Conservation (phyloP, 2,888 invertebrate genomes). For the Coelogynopora nodosa region DNA sequence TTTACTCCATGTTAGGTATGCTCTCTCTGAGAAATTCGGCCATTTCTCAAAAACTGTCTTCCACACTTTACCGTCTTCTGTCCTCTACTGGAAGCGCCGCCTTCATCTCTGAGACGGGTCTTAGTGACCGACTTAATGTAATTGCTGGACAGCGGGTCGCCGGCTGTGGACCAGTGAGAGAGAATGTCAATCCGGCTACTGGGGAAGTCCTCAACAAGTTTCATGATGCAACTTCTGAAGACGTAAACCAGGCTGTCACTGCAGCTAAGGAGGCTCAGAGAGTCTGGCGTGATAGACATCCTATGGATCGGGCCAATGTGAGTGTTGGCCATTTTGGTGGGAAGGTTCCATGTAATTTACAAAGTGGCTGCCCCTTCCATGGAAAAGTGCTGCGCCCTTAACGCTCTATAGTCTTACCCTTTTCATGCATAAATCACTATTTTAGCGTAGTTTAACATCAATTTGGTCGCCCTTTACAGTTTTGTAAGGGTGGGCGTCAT, state of each 20-base stretch:
- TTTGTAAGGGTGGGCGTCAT: too few relatives aligned
- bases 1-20: not conserved
- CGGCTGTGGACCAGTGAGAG: not conserved
- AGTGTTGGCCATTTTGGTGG: too few relatives aligned
- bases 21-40: not conserved
- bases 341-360: too few relatives aligned
- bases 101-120: not conserved
- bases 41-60: not conserved
- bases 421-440: too few relatives aligned
- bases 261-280: constrained; percentile 3
- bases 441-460: too few relatives aligned
- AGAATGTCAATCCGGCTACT: constrained; percentile 41
- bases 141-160: constrained; percentile 29
- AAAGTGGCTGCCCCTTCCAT: too few relatives aligned
- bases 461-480: too few relatives aligned
- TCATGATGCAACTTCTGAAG: not conserved
- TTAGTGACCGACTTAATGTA: not conserved
- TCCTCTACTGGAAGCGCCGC: not conserved
- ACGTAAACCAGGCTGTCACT: constrained; percentile 19
- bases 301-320: constrained; percentile 4
- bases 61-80: not conserved
- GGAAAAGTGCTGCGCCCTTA: too few relatives aligned
- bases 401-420: too few relatives aligned
- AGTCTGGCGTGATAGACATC: not conserved
- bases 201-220: constrained; percentile 8